Evolutionary conservation across 92 coral and sea anemone species (phyloP), one percentile per base, ranked within the genome.

Genomic region (Montipora capitata): DNA sequence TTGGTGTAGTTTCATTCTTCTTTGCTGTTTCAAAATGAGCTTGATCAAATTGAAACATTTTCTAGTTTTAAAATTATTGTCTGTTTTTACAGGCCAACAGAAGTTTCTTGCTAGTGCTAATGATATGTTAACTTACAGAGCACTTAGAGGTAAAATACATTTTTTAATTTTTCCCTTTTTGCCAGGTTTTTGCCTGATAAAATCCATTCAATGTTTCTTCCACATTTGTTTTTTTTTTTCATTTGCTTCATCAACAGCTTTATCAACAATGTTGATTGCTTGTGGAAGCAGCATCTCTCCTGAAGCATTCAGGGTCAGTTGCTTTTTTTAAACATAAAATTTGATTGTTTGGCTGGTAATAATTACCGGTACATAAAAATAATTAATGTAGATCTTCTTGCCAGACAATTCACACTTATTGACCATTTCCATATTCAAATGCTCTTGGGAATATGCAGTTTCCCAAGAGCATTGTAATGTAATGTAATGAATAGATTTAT

Each of bases 281-380:
- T 68, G 72, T 59, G 89, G 95, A n/a, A 51, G 65, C 35, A 89
- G 85, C 44, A 81, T 94, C 61, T 90, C 95, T 43, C 74, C 45
- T 4, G 91, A 89, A 8, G 81, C 18, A 45, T 85, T 85, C 7
- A 77, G 80, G 93, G 97, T 94, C 12, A 64, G 87, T 86, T 45
- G 41, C 11, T 2, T 38, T 18, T 35, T 4, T 5, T 10, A 20
- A 43, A 44, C 15, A 10, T 43, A 0, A 27, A 27, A 27, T 27
- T 27, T 27, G 35, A 27, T 27, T 27, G 35, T 27, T 27, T 27
- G 35, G 35, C 35, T 27, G 35, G 35, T 1, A 27, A 27, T 27
- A 27, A 27, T 27, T 27, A 27, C 35, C 35, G 2, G 35, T 16
- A 40, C 12, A 4, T 39, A 40, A 7, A 8, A 10, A 7, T 12